Percentiles rank a stretch among this genome's conserved stretches.
Evolutionary conservation across 2,888 invertebrate species (phyloP).

Genomic region (Zaprionus obscuricornis): DNA sequence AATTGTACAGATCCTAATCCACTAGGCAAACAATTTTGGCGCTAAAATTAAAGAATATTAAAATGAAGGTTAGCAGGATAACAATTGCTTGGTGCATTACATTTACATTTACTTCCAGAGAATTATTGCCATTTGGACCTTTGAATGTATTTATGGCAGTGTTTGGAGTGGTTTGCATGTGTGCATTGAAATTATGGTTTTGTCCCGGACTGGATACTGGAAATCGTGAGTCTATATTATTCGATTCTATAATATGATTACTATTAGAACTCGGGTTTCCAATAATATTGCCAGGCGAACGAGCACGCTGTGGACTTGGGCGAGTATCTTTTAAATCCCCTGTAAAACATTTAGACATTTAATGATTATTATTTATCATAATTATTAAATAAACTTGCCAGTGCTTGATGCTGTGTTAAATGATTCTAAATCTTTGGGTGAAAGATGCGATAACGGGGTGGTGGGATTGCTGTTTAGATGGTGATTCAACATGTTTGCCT

Average conservation of each 20-base stretch:
- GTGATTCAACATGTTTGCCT: slow-evolving; percentile 84
- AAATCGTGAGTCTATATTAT: slow-evolving; percentile 73
- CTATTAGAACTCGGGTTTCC: slow-evolving; percentile 21
- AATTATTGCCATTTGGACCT: slow-evolving; percentile 50
- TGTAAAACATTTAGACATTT: slow-evolving; percentile 24
- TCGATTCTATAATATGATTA: slow-evolving; percentile 55
- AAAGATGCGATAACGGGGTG: slow-evolving; percentile 87
- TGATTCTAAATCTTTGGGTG: slow-evolving; percentile 84
- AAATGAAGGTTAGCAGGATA: too few relatives aligned
- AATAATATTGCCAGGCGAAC: slow-evolving; percentile 65
- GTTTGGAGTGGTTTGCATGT: slow-evolving; percentile 56
- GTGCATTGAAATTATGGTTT: slow-evolving; percentile 74
- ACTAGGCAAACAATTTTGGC: slow-evolving; percentile 53
- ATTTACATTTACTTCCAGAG: slow-evolving; percentile 48
- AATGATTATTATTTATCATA: not conserved
- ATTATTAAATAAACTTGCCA: slow-evolving; percentile 23
- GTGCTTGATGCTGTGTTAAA: slow-evolving; percentile 40
- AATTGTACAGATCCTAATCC: slow-evolving; percentile 56
- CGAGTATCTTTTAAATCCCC: slow-evolving; percentile 82
- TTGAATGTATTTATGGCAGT: slow-evolving; percentile 61
- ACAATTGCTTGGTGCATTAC: not conserved
- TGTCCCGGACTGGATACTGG: slow-evolving; percentile 80
- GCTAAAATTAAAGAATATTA: slow-evolving; percentile 26
- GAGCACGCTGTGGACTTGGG: slow-evolving; percentile 80
- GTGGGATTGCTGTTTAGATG: slow-evolving; percentile 87